These are phyloP conservation scores for Elachura formosa DNA, from an alignment of 2,113 vertebrate species.

Conservation along the genomic window DNA sequence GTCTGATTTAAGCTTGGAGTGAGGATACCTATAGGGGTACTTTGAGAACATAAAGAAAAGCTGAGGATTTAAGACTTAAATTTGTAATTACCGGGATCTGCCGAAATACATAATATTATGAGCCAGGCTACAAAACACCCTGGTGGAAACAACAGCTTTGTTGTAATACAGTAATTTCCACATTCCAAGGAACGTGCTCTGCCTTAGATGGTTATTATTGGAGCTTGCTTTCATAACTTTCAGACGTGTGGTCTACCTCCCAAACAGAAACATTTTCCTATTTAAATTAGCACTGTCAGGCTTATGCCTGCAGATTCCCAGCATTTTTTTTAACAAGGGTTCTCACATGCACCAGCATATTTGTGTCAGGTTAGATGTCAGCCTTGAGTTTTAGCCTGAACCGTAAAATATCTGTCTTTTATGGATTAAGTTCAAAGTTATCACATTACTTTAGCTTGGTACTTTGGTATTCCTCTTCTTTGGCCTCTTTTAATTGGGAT, in stretches of 20 bases:
- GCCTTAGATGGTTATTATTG: constrained; percentile 27
- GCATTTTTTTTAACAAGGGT: neutral
- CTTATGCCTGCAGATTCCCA: constrained; percentile 42
- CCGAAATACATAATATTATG: constrained; percentile 61
- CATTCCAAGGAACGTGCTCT: constrained; percentile 42
- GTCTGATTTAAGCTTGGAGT: constrained; percentile 67
- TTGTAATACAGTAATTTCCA: constrained; percentile 49
- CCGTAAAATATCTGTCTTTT: constrained; percentile 13
- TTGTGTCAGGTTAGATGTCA: constrained; percentile 36
- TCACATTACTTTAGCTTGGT: neutral
- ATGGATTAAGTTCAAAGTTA: constrained; percentile 45
- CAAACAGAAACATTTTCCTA: constrained; percentile 20
- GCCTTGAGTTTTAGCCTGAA: constrained; percentile 38
- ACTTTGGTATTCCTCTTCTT: neutral
- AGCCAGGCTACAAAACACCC: constrained; percentile 28
- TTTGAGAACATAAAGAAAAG: constrained; percentile 68
- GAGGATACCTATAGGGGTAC: constrained; percentile 66
- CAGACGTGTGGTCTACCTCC: constrained; percentile 19
- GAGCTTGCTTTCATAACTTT: constrained; percentile 49
- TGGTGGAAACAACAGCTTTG: constrained; percentile 44
- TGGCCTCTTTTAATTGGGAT: neutral
- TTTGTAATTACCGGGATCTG: constrained; percentile 70
- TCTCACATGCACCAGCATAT: neutral
- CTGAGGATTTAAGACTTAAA: constrained; percentile 67
- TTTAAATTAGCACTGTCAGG: constrained; percentile 30